Evolutionary conservation across 2,797 vertebrate genomes (phyloP).

Genomic region (Manis pentadactyla): DNA sequence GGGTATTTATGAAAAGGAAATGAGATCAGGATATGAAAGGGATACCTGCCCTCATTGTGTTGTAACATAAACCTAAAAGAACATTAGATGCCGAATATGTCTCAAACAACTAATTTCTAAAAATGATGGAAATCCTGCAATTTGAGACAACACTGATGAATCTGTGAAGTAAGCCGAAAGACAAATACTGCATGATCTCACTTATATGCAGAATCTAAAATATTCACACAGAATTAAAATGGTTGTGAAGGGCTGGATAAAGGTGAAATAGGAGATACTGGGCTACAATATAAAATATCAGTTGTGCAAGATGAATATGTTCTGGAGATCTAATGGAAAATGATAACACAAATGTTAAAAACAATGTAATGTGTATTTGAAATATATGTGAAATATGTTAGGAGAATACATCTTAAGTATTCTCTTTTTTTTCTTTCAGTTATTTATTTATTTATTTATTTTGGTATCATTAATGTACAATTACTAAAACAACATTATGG

Average conservation of each 20-base stretch:
- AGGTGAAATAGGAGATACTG: background rate
- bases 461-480: too few relatives aligned
- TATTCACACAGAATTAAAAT: background rate
- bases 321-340: background rate
- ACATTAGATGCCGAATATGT: background rate
- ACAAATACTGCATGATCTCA: background rate
- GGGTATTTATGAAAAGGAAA: background rate
- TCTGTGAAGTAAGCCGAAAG: background rate
- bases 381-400: background rate
- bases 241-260: background rate
- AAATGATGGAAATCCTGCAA: background rate
- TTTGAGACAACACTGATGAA: background rate
- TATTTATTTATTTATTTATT: too few relatives aligned
- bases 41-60: background rate
- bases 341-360: background rate
- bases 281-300: background rate
- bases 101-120: background rate
- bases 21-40: background rate
- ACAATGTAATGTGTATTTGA: background rate
- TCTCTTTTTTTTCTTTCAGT: background rate
- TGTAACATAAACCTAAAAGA: background rate
- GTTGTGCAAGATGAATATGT: background rate
- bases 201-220: background rate
- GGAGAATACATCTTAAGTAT: background rate
- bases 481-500: too few relatives aligned